These are phyloP conservation scores for Pecten maximus DNA, from an alignment of 2,888 invertebrate genomes.

Conservation along the genomic window DNA sequence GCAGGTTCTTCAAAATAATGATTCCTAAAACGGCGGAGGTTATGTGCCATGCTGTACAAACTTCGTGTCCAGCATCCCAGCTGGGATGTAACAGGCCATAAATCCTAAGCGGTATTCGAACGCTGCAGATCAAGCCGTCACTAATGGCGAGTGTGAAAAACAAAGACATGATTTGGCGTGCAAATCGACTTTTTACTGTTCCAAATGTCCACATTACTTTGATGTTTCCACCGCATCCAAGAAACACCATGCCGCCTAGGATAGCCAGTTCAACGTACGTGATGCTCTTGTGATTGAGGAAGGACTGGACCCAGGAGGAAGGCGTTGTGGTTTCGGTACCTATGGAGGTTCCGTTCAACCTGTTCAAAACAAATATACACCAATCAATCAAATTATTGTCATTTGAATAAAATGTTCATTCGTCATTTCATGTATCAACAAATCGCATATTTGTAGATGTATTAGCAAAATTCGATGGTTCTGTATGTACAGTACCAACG, in stretches of 20 bases:
- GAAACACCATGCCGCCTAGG: conserved; percentile 31
- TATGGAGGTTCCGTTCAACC: not conserved
- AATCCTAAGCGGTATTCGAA: conserved; percentile 51
- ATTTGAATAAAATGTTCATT: too few species aligned
- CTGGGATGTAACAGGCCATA: conserved; percentile 44
- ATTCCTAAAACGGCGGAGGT: conserved; percentile 52
- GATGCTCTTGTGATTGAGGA: not conserved
- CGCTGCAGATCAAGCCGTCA: conserved; percentile 50
- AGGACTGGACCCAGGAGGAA: not conserved
- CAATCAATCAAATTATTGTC: not conserved
- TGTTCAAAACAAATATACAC: not conserved
- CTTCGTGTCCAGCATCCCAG: conserved; percentile 27
- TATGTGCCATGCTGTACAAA: conserved; percentile 51
- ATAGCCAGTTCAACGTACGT: conserved; percentile 46
- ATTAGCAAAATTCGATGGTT: too few species aligned
- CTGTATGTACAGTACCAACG: too few species aligned
- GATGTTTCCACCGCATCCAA: conserved; percentile 52
- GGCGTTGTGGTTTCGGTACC: not conserved
- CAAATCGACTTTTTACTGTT: conserved; percentile 48
- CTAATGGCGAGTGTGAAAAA: conserved; percentile 53
- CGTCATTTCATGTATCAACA: too few species aligned
- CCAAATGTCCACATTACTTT: conserved; percentile 50
- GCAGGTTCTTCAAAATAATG: conserved; percentile 52
- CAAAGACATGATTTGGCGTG: conserved; percentile 56
- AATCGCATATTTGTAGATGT: too few species aligned